A percentile compares a stretch with the other conserved stretches of the same genome.
phyloP scores from a whole-genome alignment of 2,888 invertebrate species.

The Ectemnius continuus region DNA sequence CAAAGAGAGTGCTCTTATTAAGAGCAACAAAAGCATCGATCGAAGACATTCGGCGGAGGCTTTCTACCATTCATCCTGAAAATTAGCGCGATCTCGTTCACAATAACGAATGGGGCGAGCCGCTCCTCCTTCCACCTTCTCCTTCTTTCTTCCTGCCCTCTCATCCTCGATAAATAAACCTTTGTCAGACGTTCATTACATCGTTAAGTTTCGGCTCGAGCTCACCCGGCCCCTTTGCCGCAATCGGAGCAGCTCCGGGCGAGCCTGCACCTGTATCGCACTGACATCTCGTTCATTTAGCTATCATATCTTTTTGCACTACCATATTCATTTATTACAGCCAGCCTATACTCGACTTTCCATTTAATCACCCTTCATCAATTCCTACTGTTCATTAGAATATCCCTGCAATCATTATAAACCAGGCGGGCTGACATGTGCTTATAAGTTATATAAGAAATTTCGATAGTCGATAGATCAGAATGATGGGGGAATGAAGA shows the following conservation, averaged over 20 bases:
- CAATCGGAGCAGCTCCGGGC: conserved; percentile 6
- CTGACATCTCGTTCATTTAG: no score
- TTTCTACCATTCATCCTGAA: conserved; percentile 29
- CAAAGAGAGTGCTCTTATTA: not conserved
- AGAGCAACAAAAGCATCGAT: conserved; percentile 8
- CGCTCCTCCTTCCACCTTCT: conserved; percentile 36
- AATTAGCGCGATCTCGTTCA: conserved; percentile 51
- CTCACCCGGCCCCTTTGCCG: conserved; percentile 57
- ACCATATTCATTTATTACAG: not conserved
- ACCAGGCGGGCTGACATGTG: no score
- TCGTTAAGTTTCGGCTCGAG: conserved; percentile 72
- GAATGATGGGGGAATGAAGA: not conserved
- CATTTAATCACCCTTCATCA: no score
- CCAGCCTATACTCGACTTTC: no score
- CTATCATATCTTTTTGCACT: not conserved
- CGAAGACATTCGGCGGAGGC: not conserved
- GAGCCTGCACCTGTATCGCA: conserved; percentile 9
- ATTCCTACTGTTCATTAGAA: no score
- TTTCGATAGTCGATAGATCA: not conserved
- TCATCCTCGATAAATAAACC: conserved; percentile 72
- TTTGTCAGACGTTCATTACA: conserved; percentile 74
- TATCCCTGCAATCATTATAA: no score
- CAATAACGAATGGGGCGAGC: conserved; percentile 30
- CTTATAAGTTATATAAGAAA: not conserved
- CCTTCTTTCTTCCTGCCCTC: conserved; percentile 42